Conservation (phyloP, 53 echinoderm and acorn worm species). For the Crossaster papposus region DNA sequence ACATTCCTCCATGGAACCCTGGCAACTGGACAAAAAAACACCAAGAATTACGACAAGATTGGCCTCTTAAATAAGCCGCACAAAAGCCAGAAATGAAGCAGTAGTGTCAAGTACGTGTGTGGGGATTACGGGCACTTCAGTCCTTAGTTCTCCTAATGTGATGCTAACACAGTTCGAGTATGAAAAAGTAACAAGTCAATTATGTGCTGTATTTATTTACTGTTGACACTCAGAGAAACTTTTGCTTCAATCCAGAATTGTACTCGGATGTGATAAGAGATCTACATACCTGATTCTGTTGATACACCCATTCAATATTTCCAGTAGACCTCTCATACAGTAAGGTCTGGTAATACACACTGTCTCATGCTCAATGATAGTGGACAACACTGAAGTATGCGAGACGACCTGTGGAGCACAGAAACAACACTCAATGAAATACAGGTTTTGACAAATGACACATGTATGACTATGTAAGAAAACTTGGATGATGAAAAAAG, state of each 20-base stretch:
- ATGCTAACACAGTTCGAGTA: background rate
- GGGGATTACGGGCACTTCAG: too few relatives aligned
- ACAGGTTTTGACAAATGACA: background rate
- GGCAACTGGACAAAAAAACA: slow-evolving; percentile 64
- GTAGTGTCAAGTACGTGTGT: too few relatives aligned
- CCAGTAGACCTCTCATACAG: slow-evolving; percentile 92
- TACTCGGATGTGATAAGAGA: background rate
- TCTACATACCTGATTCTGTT: slow-evolving; percentile 73
- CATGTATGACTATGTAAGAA: too few relatives aligned
- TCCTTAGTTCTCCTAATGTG: too few relatives aligned
- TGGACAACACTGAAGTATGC: slow-evolving; percentile 75
- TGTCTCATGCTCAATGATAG: slow-evolving; percentile 80
- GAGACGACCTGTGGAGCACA: slow-evolving; percentile 76
- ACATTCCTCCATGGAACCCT: slow-evolving; percentile 83
- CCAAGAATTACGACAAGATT: background rate
- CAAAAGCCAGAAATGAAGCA: too few relatives aligned
- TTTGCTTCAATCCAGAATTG: too few relatives aligned
- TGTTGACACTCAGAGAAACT: too few relatives aligned
- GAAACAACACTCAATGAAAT: background rate
- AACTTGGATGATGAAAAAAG: background rate
- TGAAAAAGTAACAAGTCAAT: too few relatives aligned
- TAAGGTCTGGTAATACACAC: slow-evolving; percentile 82
- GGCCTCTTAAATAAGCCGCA: too few relatives aligned
- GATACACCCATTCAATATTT: slow-evolving; percentile 75
- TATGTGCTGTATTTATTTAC: background rate